Conservation (phyloP, 1,140 invertebrate genomes). For the Brachionus angularis region DNA sequence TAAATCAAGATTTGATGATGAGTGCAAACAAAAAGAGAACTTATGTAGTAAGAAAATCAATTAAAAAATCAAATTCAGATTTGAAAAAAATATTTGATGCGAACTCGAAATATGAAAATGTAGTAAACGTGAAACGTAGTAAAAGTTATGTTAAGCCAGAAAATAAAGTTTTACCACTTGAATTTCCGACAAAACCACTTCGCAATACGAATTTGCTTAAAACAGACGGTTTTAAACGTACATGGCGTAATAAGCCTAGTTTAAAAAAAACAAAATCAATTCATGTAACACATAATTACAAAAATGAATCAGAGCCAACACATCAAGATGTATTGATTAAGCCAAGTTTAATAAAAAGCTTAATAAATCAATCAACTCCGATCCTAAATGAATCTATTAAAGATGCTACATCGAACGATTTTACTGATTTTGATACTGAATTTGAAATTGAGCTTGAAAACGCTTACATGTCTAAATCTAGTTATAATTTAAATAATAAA, state of each 20-base stretch:
- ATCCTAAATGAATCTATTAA: too few relatives aligned
- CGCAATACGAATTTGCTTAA: slow-evolving; percentile 11
- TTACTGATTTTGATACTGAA: too few relatives aligned
- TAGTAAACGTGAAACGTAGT: neutral
- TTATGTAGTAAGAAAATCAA: too few relatives aligned
- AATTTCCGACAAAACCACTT: slow-evolving; percentile 4
- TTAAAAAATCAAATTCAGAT: neutral
- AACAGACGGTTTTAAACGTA: slow-evolving; percentile 16
- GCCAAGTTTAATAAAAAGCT: neutral
- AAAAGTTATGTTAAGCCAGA: slow-evolving; percentile 19
- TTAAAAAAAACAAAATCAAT: slow-evolving; percentile 19
- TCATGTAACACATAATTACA: too few relatives aligned
- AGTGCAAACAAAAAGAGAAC: neutral
- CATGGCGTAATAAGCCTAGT: slow-evolving; percentile 21
- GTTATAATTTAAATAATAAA: too few relatives aligned
- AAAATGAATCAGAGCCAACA: too few relatives aligned
- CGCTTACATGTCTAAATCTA: too few relatives aligned
- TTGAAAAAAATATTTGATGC: neutral
- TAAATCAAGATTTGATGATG: neutral
- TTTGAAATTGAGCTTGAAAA: too few relatives aligned
- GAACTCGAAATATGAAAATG: neutral
- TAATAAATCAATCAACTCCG: too few relatives aligned
- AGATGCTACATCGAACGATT: too few relatives aligned
- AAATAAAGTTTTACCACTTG: slow-evolving; percentile 8
- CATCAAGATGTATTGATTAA: neutral